These are phyloP conservation scores for Mycteria americana DNA, from an alignment of 2,797 vertebrate species.

Conservation along the genomic window DNA sequence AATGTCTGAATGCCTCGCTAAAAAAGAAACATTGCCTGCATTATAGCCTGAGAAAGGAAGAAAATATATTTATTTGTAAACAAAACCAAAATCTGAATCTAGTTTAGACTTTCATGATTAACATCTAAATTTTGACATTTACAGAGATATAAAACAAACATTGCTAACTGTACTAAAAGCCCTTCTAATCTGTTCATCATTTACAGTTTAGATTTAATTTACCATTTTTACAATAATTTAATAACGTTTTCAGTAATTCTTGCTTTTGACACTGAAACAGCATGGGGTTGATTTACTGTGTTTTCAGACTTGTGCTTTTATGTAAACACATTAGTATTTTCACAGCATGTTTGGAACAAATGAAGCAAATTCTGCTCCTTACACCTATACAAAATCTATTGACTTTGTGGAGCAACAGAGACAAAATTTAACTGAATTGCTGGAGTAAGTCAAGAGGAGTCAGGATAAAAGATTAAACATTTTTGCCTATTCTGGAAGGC, in stretches of 20 bases:
- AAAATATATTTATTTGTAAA: not conserved
- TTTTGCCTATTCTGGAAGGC: not conserved
- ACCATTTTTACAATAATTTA: conserved; percentile 16
- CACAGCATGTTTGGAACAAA: conserved; percentile 31
- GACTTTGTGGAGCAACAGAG: not conserved
- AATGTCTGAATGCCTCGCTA: not conserved
- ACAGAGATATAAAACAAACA: not conserved
- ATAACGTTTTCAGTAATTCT: conserved; percentile 41
- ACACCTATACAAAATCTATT: not conserved
- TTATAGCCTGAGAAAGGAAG: not conserved
- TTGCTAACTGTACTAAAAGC: not conserved
- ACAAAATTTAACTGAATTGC: not conserved
- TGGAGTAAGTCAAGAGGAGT: not conserved
- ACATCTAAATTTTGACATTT: not conserved
- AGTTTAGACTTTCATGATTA: not conserved
- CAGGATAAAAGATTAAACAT: not conserved
- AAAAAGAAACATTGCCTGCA: not conserved
- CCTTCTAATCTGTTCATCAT: conserved; percentile 25
- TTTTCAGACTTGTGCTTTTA: conserved; percentile 50
- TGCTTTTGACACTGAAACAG: conserved; percentile 42
- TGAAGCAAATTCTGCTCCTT: conserved; percentile 13
- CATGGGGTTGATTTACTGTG: conserved; percentile 47
- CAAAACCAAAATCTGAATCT: not conserved
- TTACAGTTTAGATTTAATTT: conserved; percentile 31
- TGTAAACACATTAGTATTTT: conserved; percentile 59